Evolutionary conservation across 2,888 invertebrate species (phyloP).

Genomic region (Perizoma flavofasciatum): DNA sequence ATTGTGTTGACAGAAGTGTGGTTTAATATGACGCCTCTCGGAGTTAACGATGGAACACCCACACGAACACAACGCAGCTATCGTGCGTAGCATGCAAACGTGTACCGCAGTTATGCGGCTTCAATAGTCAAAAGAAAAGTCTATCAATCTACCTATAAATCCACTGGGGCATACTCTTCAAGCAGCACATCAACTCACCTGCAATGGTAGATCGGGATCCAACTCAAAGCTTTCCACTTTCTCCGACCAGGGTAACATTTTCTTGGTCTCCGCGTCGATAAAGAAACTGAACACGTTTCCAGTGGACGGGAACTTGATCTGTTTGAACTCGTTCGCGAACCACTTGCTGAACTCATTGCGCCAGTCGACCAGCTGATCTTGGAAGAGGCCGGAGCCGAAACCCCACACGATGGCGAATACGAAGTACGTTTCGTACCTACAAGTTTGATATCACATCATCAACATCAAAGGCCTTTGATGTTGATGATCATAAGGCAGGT

Average conservation of each 20-base stretch:
- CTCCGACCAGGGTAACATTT: constrained; percentile 94
- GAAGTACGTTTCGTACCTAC: constrained; percentile 94
- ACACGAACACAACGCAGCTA: too few species aligned
- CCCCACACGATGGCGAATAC: constrained; percentile 96
- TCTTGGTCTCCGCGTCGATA: constrained; percentile 93
- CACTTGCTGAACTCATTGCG: constrained; percentile 97
- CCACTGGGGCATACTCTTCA: too few species aligned
- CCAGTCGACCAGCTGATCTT: constrained; percentile 96
- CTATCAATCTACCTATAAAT: too few species aligned
- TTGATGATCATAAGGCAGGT: too few species aligned
- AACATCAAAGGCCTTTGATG: too few species aligned
- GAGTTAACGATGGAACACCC: too few species aligned
- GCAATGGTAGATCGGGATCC: constrained; percentile 94
- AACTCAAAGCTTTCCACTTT: constrained; percentile 90
- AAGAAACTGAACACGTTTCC: constrained; percentile 95
- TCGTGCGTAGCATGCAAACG: too few species aligned
- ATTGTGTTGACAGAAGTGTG: too few species aligned
- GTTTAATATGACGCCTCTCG: too few species aligned
- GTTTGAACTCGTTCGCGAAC: constrained; percentile 96
- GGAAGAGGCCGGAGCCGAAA: constrained; percentile 95
- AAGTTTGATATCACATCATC: constrained; percentile 5
- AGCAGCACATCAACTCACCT: constrained; percentile 83
- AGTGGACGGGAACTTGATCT: constrained; percentile 92
- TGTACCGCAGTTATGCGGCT: too few species aligned
- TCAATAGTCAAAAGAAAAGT: too few species aligned